These are phyloP conservation scores for Colossoma macropomum DNA, from an alignment of 2,113 vertebrate genomes.

Conservation along the genomic window DNA sequence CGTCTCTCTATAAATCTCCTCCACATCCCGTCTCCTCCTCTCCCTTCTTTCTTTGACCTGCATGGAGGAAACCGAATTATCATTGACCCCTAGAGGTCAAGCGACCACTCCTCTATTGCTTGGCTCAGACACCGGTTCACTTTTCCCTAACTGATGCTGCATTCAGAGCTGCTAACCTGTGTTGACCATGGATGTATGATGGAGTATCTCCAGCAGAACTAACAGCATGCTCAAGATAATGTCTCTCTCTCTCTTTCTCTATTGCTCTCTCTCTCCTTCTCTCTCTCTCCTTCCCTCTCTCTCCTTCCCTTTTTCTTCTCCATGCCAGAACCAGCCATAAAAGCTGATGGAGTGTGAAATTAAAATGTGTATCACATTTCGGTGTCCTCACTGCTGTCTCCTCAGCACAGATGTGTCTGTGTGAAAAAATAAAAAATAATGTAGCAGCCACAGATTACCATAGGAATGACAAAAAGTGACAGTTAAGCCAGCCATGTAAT, in stretches of 20 bases:
- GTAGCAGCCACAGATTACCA: conserved; percentile 63
- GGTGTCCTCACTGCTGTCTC: conserved; percentile 69
- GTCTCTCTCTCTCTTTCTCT: not conserved
- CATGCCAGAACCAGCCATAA: conserved; percentile 78
- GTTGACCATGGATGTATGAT: not conserved
- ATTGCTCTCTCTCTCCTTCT: not conserved
- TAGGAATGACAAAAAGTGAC: conserved; percentile 70
- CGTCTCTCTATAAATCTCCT: conserved; percentile 11
- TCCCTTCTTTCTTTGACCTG: not conserved
- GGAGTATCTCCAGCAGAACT: not conserved
- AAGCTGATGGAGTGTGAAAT: conserved; percentile 90
- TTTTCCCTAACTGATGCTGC: conserved; percentile 17
- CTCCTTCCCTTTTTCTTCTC: not conserved
- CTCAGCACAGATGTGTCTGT: conserved; percentile 6
- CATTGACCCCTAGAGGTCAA: not conserved
- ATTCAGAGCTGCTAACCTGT: no score
- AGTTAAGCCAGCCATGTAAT: conserved; percentile 69
- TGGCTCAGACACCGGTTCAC: not conserved
- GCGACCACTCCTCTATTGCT: not conserved
- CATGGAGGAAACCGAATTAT: not conserved
- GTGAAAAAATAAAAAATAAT: conserved; percentile 30
- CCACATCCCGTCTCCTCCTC: not conserved
- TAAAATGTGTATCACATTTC: conserved; percentile 89
- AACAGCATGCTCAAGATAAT: not conserved
- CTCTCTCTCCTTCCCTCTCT: not conserved